Evolutionary conservation across 2,797 vertebrate genomes (phyloP).

Genomic region (Hipposideros larvatus): DNA sequence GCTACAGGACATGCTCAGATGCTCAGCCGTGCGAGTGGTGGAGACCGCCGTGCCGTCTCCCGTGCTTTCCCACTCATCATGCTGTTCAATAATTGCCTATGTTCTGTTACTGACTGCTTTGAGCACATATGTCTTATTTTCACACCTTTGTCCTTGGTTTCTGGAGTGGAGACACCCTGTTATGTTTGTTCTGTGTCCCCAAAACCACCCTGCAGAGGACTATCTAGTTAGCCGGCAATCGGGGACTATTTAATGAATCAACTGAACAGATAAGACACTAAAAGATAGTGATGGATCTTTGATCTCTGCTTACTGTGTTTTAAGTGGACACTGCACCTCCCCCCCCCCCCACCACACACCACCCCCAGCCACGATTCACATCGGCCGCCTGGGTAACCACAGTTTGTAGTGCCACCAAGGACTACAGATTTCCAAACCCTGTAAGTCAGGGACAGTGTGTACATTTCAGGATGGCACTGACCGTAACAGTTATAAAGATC

Average conservation of each 20-base stretch:
- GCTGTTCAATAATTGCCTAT: too few relatives aligned
- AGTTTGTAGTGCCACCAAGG: too few relatives aligned
- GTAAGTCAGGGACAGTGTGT: rapidly evolving
- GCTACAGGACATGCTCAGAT: neutral
- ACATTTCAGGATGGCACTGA: rapidly evolving
- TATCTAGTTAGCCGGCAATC: neutral
- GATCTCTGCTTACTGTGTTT: too few relatives aligned
- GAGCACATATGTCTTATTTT: too few relatives aligned
- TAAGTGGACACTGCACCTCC: too few relatives aligned
- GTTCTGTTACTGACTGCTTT: too few relatives aligned
- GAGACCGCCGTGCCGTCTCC: neutral
- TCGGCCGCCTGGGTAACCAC: rapidly evolving
- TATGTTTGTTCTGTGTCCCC: neutral
- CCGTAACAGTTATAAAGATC: too few relatives aligned
- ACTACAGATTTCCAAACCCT: neutral
- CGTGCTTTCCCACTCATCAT: too few relatives aligned
- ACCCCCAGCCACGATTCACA: too few relatives aligned
- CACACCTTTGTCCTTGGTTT: rapidly evolving
- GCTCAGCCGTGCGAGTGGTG: neutral
- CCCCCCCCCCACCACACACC: rapidly evolving
- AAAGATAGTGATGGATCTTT: neutral
- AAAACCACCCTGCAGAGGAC: neutral
- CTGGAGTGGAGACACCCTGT: neutral
- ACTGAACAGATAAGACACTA: neutral
- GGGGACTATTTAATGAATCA: neutral